A percentile compares a stretch with the other conserved stretches of the same genome.
Evolutionary conservation across 2,797 vertebrate genomes (phyloP).

Genomic region (Leptoclinus maculatus): DNA sequence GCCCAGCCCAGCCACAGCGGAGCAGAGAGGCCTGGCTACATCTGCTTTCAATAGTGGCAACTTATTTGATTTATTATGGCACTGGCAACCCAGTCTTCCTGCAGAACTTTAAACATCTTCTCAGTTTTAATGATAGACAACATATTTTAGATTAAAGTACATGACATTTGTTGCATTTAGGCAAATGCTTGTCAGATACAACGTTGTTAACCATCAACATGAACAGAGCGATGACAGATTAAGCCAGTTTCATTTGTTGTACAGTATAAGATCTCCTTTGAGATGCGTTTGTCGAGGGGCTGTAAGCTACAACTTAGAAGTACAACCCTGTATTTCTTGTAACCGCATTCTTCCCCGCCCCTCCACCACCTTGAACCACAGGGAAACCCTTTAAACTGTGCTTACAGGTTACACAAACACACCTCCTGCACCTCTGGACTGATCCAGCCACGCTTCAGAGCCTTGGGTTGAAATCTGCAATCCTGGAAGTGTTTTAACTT

Average conservation of each 20-base stretch:
- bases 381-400: constrained; percentile 17
- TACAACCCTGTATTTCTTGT: constrained; percentile 62
- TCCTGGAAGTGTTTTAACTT: background rate
- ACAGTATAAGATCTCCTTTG: background rate
- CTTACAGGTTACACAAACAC: constrained; percentile 49
- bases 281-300: constrained; percentile 16
- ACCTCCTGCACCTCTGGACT: constrained; percentile 18
- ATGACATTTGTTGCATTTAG: background rate
- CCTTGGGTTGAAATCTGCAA: background rate
- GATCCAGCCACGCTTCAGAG: constrained; percentile 13
- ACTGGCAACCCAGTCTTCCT: constrained; percentile 21
- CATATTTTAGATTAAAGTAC: background rate
- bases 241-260: background rate
- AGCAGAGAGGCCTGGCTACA: constrained; percentile 46
- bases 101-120: constrained; percentile 2
- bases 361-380: constrained; percentile 40
- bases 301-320: constrained; percentile 22
- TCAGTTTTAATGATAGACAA: constrained; percentile 7
- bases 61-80: constrained; percentile 62
- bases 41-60: constrained; percentile 68
- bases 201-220: background rate
- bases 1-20: constrained; percentile 20
- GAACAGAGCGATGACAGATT: background rate
- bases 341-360: constrained; percentile 66
- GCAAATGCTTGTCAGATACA: background rate